Evolutionary conservation across 2,888 invertebrate species (phyloP), one percentile per base, ranked within the genome.

Genomic region (Atherix ibis): DNA sequence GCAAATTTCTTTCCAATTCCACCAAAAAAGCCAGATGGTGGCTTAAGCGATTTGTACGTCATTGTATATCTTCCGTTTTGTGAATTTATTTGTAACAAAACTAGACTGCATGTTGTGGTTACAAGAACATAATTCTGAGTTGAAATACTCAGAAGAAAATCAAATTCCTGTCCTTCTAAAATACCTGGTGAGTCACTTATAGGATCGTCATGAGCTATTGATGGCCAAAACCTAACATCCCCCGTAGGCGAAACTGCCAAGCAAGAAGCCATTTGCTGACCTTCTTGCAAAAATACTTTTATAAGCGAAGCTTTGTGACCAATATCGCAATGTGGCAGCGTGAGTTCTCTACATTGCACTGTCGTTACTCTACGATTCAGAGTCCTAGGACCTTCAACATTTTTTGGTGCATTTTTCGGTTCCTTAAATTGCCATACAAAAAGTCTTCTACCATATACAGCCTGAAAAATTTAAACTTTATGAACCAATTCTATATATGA

Each of bases 241-340:
- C 92, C 94, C 53, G 92, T 92, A 1, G 92, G 91, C 1, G 92
- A 91, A 2, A 89, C 87, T 12, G 91, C 89, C 46, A 94, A 73
- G 49, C 88, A 88, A 1, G 85, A 78, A 6, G 88, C 84, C 54
- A 77, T 70, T 54, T 70, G 69, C 41, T 68, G 68, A 1, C 65
- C 68, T 28, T 62, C 60, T 3, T 64, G 62, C 10, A 70, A 64
- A 52, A 80, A 83, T 1, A 88, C 72, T 17, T 75, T 72, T 2
- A 85, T 77, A 12, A 89, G 67, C 38, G 88, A 78, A 1, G 92
- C 84, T 49, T 82, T 77, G 55, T 94, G 92, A 0, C 87, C 84
- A 12, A 92, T 67, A 58, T 92, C 92, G 46, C 91, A 91, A 43
- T 89, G 85, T 0, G 92, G 92, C 26, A 94, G 58, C 0, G 81